A percentile compares a stretch with the other conserved stretches of the same genome.
Conservation (phyloP, 2,888 invertebrate species). For the Melieria crassipennis region DNA sequence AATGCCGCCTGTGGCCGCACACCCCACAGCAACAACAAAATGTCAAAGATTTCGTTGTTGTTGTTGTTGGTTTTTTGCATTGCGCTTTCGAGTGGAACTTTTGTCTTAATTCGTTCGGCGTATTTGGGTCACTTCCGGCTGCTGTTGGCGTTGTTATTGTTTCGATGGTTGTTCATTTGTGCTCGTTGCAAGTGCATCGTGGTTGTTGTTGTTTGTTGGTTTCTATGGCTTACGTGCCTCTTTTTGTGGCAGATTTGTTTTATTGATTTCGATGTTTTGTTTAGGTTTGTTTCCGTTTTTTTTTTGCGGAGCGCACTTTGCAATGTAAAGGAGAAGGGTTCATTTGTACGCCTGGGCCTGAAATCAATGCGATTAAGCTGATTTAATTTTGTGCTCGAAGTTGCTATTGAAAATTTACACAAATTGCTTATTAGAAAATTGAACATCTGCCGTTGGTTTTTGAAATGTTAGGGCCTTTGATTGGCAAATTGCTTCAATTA, state of each 20-base stretch:
- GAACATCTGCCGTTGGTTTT: too few relatives aligned
- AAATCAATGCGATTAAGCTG: too few relatives aligned
- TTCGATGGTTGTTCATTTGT: constrained; percentile 20
- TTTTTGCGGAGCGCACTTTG: neutral
- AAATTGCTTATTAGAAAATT: too few relatives aligned
- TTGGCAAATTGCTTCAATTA: too few relatives aligned
- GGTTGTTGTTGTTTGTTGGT: neutral
- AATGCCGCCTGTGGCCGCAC: too few relatives aligned
- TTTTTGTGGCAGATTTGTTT: constrained; percentile 7
- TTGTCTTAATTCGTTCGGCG: neutral
- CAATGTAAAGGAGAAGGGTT: too few relatives aligned
- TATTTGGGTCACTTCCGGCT: constrained; percentile 1
- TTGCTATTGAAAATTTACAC: too few relatives aligned
- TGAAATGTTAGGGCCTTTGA: too few relatives aligned
- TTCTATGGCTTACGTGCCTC: neutral
- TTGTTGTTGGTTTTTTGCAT: neutral
- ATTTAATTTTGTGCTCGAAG: too few relatives aligned
- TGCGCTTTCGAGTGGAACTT: neutral
- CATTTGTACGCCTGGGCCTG: too few relatives aligned
- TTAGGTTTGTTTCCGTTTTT: neutral
- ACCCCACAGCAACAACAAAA: too few relatives aligned
- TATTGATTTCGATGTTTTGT: constrained; percentile 16
- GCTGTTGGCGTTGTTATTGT: neutral
- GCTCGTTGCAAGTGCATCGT: constrained; percentile 12
- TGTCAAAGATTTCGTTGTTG: neutral